phyloP scores from a whole-genome alignment of 2,888 invertebrate species.

The Monochamus alternatus region DNA sequence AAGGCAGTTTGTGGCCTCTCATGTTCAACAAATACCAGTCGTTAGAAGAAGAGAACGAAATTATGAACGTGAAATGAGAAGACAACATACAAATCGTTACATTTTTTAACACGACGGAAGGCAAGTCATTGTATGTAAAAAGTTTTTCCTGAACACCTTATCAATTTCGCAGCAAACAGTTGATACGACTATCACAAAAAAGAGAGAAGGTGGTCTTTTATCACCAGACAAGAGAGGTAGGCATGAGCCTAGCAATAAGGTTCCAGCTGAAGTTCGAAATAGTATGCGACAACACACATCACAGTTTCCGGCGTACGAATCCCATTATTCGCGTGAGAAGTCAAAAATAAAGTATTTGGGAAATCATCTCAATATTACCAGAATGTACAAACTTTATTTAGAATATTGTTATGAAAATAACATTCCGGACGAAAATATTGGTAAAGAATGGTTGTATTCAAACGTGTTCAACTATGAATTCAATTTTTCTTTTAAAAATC shows the following conservation, averaged over 20 bases:
- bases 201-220: constrained; percentile 40
- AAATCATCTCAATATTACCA: constrained; percentile 36
- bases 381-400: constrained; percentile 42
- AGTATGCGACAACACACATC: constrained; percentile 41
- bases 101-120: constrained; percentile 34
- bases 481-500: too few relatives aligned
- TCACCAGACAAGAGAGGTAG: constrained; percentile 46
- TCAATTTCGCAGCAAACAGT: constrained; percentile 42
- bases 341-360: constrained; percentile 38
- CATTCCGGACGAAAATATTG: constrained; percentile 32
- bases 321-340: constrained; percentile 40
- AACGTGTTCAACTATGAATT: too few relatives aligned
- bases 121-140: background rate
- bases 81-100: constrained; percentile 32
- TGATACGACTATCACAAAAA: constrained; percentile 37
- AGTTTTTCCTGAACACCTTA: constrained; percentile 29
- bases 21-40: constrained; percentile 28
- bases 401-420: constrained; percentile 36
- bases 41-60: constrained; percentile 29
- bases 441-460: constrained; percentile 45
- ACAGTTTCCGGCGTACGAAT: constrained; percentile 39
- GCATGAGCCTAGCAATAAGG: constrained; percentile 40
- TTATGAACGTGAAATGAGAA: constrained; percentile 27
- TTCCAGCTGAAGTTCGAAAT: constrained; percentile 36
- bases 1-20: constrained; percentile 34